Percentiles rank a stretch among this genome's conserved stretches.
phyloP scores from a whole-genome alignment of 2,113 vertebrate genomes.

The Sigmodon hispidus region DNA sequence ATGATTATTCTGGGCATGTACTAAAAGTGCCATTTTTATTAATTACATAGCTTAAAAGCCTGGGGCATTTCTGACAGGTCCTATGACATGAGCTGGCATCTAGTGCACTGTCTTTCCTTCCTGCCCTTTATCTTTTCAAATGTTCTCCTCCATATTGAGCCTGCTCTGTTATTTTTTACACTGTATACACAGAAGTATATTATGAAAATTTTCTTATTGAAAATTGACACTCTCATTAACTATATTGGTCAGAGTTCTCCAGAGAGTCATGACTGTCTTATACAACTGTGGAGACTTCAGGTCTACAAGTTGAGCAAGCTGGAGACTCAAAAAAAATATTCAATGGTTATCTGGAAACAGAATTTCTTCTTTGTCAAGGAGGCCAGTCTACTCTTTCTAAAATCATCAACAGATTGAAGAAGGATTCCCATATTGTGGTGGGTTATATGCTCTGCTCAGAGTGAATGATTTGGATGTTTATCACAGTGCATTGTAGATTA shows the following conservation, averaged over 20 bases:
- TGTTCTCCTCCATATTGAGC: not conserved
- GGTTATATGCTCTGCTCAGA: not conserved
- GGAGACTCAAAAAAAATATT: not conserved
- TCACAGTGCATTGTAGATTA: not conserved
- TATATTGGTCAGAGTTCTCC: not conserved
- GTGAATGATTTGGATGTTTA: no score
- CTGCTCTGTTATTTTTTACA: not conserved
- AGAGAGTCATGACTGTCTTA: not conserved
- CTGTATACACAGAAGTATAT: not conserved
- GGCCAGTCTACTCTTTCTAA: not conserved
- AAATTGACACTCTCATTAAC: no score
- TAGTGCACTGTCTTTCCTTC: not conserved
- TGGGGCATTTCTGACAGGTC: not conserved
- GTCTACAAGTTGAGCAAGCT: not conserved
- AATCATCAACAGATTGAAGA: not conserved
- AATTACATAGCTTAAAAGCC: not conserved
- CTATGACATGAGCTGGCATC: not conserved
- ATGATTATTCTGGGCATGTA: not conserved
- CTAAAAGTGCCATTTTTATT: not conserved
- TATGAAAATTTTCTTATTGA: not conserved
- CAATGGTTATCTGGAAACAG: not conserved
- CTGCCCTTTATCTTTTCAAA: not conserved
- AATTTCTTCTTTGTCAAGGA: not conserved
- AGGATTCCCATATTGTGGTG: accelerated
- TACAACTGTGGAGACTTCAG: not conserved